phyloP scores from a whole-genome alignment of 2,797 vertebrate genomes.

The Allobates femoralis region DNA sequence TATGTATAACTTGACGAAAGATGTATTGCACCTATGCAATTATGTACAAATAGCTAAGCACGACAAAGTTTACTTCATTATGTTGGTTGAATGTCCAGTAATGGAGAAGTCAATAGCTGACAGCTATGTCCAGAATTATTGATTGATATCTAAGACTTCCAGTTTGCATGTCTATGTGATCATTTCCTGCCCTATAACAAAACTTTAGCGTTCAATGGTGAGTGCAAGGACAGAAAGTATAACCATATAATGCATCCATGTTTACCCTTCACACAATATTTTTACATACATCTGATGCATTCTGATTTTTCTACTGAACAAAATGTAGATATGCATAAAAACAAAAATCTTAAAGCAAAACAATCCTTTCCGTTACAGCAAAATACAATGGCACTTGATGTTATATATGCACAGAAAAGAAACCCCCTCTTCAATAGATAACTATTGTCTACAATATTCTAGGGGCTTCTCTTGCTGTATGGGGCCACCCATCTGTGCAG shows the following conservation, averaged over 20 bases:
- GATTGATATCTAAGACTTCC: neutral
- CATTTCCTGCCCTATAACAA: neutral
- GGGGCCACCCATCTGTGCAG: conserved; percentile 71
- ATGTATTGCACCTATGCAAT: too few species aligned
- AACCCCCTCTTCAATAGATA: neutral
- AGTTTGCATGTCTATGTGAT: neutral
- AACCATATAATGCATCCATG: neutral
- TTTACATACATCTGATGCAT: neutral
- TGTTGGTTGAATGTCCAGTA: neutral
- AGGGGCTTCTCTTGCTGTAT: conserved; percentile 59
- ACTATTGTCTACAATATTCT: neutral
- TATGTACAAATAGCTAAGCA: neutral
- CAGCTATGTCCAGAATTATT: neutral
- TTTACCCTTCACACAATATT: neutral
- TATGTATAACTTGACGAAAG: neutral
- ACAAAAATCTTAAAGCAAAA: too few species aligned
- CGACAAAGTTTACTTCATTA: neutral
- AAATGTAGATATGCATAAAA: neutral
- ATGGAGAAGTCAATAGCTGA: neutral
- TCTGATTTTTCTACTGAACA: conserved; percentile 64
- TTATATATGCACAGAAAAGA: neutral
- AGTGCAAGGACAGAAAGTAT: neutral
- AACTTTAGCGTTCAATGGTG: neutral
- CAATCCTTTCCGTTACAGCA: neutral
- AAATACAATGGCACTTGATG: neutral